phyloP scores from a whole-genome alignment of 2,888 invertebrate species.

The Eueremaeus valkanovi region DNA sequence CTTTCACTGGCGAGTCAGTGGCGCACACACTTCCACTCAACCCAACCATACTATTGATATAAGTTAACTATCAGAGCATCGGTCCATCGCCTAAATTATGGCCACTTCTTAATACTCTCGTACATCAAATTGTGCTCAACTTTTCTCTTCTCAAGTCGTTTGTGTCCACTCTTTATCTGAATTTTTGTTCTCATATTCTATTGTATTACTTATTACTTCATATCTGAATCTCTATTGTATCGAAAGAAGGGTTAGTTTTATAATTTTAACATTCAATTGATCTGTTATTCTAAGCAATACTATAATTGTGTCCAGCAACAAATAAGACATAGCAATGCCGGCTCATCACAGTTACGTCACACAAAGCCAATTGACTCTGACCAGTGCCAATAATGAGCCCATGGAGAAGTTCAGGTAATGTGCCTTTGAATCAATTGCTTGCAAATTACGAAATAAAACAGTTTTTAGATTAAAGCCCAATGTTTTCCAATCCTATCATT shows the following conservation, averaged over 20 bases:
- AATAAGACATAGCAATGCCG: not conserved
- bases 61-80: not conserved
- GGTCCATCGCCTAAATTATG: not conserved
- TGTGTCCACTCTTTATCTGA: not conserved
- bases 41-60: too few relatives aligned
- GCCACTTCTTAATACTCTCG: not conserved
- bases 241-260: too few relatives aligned
- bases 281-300: not conserved
- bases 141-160: not conserved
- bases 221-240: too few relatives aligned
- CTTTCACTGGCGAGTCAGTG: constrained; percentile 12
- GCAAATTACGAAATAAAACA: not conserved
- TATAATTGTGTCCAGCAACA: too few relatives aligned
- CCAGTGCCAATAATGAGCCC: constrained; percentile 41
- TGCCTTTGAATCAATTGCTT: not conserved
- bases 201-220: too few relatives aligned
- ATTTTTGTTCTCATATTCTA: not conserved
- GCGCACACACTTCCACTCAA: not conserved
- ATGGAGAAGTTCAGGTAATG: constrained; percentile 24
- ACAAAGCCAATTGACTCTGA: constrained; percentile 46
- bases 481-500: too few relatives aligned
- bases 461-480: too few relatives aligned
- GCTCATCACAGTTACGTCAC: constrained; percentile 38
- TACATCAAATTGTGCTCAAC: not conserved
- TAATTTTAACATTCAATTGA: constrained; percentile 16